Evolutionary conservation across 2,797 vertebrate genomes (phyloP).

Genomic region (Dipus sagitta): DNA sequence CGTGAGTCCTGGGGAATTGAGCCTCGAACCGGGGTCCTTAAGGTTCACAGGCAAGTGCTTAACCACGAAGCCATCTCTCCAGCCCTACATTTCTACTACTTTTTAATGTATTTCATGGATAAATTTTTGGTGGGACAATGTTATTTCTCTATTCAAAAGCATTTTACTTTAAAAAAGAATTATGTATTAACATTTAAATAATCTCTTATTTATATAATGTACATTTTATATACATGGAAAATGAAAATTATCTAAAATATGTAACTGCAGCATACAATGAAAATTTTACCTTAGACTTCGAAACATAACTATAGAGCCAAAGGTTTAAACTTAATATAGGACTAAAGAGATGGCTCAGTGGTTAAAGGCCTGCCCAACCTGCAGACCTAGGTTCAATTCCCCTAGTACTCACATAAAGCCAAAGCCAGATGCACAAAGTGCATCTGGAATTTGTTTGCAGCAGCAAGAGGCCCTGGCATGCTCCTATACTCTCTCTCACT

Average conservation of each 20-base stretch:
- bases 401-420: no score
- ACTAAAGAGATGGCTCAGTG: no score
- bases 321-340: neutral
- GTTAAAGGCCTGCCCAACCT: no score
- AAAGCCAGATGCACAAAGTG: no score
- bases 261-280: neutral
- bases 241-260: slow-evolving; percentile 2
- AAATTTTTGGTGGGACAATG: slow-evolving; percentile 14
- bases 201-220: neutral
- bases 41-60: no score
- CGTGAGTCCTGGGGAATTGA: no score
- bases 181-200: neutral
- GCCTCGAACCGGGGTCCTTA: no score
- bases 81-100: neutral
- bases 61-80: no score
- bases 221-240: neutral
- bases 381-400: no score
- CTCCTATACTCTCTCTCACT: no score
- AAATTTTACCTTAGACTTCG: neutral
- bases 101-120: slow-evolving; percentile 23
- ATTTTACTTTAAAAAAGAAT: neutral
- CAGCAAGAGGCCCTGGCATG: no score
- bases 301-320: neutral
- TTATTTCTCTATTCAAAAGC: slow-evolving; percentile 8
- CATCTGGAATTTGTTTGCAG: no score